Evolutionary conservation across 2,113 vertebrate genomes (phyloP).

Genomic region (Taxidea taxus): DNA sequence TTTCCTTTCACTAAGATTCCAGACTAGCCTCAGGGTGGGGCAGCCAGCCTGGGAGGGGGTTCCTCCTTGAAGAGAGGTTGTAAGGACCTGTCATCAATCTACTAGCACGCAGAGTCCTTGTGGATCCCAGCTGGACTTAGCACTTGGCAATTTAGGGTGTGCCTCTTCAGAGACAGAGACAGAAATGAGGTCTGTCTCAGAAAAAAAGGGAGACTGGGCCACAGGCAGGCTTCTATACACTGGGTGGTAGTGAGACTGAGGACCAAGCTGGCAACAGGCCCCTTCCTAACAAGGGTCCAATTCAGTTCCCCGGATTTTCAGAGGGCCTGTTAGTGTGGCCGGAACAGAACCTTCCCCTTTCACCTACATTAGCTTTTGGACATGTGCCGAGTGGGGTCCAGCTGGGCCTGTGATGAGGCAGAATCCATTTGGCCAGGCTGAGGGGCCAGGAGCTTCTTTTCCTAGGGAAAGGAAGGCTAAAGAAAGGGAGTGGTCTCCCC

Average conservation of each 20-base stretch:
- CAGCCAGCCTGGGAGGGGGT: neutral
- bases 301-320: neutral
- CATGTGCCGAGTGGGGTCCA: neutral
- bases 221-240: neutral
- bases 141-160: neutral
- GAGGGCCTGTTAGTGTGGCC: neutral
- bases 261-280: neutral
- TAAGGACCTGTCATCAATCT: neutral
- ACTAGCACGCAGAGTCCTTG: neutral
- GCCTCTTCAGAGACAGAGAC: neutral
- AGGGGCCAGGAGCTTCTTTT: neutral
- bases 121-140: neutral
- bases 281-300: neutral
- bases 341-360: neutral
- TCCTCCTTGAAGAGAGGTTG: neutral
- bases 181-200: neutral
- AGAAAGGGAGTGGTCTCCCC: neutral
- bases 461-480: neutral
- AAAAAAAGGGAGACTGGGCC: neutral
- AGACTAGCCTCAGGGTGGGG: constrained; percentile 27
- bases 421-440: neutral
- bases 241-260: neutral
- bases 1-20: constrained; percentile 13
- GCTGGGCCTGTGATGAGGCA: neutral
- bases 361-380: neutral